Evolutionary conservation across 1,140 invertebrate species (phyloP), one percentile per base, ranked within the genome.

Genomic region (Drosophila erecta): DNA sequence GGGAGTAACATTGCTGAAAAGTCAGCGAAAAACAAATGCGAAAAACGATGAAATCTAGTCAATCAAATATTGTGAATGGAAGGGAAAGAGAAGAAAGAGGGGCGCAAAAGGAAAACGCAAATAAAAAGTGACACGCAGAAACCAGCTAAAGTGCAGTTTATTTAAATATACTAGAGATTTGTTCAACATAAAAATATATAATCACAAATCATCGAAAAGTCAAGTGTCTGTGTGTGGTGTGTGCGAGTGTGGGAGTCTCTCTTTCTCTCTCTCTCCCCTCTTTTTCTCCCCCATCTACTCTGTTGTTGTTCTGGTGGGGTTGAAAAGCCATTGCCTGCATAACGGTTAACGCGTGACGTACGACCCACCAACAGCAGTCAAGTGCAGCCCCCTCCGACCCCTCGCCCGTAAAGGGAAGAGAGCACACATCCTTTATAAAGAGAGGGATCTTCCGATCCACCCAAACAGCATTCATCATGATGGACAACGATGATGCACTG

Each of bases 401-500:
- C 37, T 22, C 44, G 20, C 78, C 24, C 46, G 8, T 33, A 11
- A 65, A 46, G 61, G 60, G 15, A 60, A 46, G 30, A 30, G 30
- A 30, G 30, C 30, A 30, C 30, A 59, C 38, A 38, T 27, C 46
- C 30, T 64, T 65, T 41, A 53, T 15, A 66, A 5, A 46, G 43
- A 46, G 43, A 60, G 44, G 70, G 43, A 61, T 59, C 59, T 33
- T 33, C 8, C 15, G 62, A 43, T 44, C 40, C 22, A 43, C 10
- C 46, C 33, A 54, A 49, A 22, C 35, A 37, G 33, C 22, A 67
- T 47, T 59, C 44, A 83, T 46, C 58, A 92, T 92, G 91, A 92
- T 92, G 91, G 90, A 92, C 72, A 90, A 89, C 81, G 89, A 91
- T 71, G 84, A 91, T 72, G 67, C 81, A 55, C 74, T 86, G 67